A percentile compares a stretch with the other conserved stretches of the same genome.
Evolutionary conservation across 1,140 invertebrate genomes (phyloP).

Genomic region (Drosophila biarmipes): DNA sequence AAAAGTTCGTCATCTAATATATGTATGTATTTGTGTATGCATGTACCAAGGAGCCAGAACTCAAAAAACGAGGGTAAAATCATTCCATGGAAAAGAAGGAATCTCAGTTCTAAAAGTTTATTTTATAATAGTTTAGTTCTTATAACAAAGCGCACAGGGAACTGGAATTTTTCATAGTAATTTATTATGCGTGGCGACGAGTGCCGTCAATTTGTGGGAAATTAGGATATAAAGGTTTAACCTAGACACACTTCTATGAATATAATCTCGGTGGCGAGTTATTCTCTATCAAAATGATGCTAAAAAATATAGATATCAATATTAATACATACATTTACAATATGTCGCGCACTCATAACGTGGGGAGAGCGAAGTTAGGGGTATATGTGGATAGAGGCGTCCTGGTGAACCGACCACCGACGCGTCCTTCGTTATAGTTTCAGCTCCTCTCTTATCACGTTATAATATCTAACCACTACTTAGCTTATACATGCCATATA

Average conservation of each 20-base stretch:
- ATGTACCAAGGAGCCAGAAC: conserved; percentile 1
- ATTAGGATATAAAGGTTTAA: conserved; percentile 44
- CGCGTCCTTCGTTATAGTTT: conserved; percentile 5
- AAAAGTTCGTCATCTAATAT: conserved; percentile 12
- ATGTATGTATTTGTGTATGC: neutral
- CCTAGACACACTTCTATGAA: conserved; percentile 61
- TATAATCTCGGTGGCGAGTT: conserved; percentile 79
- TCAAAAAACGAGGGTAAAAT: conserved; percentile 22
- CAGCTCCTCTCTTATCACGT: conserved; percentile 19
- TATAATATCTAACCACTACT: conserved; percentile 25
- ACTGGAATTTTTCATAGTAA: conserved; percentile 56
- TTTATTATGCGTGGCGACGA: conserved; percentile 34
- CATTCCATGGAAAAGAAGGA: conserved; percentile 35
- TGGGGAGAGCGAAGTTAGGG: conserved; percentile 10
- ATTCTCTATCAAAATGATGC: conserved; percentile 62
- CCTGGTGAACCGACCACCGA: conserved; percentile 4
- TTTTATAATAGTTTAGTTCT: conserved; percentile 59
- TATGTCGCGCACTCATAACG: conserved; percentile 16
- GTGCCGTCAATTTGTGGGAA: conserved; percentile 36
- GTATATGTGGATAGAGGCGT: neutral
- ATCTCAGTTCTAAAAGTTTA: conserved; percentile 75
- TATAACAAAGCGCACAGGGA: conserved; percentile 75
- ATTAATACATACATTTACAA: conserved; percentile 47
- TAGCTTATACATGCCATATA: conserved; percentile 9
- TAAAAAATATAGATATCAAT: conserved; percentile 58